These are phyloP conservation scores for Orchesella cincta DNA, from an alignment of 1,140 invertebrate genomes.

Conservation along the genomic window DNA sequence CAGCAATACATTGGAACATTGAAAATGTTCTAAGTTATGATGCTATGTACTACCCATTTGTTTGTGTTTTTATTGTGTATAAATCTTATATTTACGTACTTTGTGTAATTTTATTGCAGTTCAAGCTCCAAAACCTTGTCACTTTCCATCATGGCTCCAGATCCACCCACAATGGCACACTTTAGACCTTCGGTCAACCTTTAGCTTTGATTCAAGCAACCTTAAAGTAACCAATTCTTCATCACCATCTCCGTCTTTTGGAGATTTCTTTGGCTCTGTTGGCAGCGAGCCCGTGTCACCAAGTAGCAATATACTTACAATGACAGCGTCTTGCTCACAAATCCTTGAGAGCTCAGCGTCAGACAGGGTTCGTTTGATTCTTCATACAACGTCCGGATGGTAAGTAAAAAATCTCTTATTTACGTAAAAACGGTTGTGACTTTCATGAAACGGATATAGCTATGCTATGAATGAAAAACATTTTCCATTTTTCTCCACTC, in stretches of 20 bases:
- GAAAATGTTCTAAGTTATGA: no score
- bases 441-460: no score
- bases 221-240: constrained; percentile 50
- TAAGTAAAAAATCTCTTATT: constrained; percentile 34
- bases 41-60: no score
- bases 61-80: no score
- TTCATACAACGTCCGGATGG: constrained; percentile 52
- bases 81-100: neutral
- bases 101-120: constrained; percentile 24
- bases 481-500: no score
- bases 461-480: no score
- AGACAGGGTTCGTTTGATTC: constrained; percentile 47
- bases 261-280: neutral
- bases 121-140: constrained; percentile 49
- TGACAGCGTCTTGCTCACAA: constrained; percentile 47
- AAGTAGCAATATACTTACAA: constrained; percentile 36
- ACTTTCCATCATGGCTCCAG: constrained; percentile 55
- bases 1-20: no score
- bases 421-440: neutral
- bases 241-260: neutral
- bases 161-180: constrained; percentile 55
- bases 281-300: neutral
- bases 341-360: constrained; percentile 48
- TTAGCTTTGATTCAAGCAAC: constrained; percentile 51
- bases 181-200: constrained; percentile 54